A percentile compares a stretch with the other conserved stretches of the same genome.
Evolutionary conservation across 2,888 invertebrate genomes (phyloP).

Genomic region (Ischnus inquisitorius): DNA sequence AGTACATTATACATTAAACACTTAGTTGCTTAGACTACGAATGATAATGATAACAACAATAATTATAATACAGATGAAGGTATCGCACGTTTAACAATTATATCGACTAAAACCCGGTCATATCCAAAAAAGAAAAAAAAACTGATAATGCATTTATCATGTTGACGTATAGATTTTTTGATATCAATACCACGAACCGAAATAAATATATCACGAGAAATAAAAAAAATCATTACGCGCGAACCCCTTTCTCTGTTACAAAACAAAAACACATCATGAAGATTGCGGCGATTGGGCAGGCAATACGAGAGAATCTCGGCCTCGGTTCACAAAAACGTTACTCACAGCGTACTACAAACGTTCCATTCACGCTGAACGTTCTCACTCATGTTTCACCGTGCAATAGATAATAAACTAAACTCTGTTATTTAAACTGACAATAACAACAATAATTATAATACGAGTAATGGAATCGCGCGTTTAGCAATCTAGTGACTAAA

Average conservation of each 20-base stretch:
- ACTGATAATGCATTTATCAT: too few relatives aligned
- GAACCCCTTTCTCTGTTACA: background rate
- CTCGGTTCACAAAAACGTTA: too few relatives aligned
- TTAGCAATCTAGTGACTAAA: too few relatives aligned
- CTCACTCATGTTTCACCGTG: too few relatives aligned
- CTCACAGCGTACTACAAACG: too few relatives aligned
- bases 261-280: background rate
- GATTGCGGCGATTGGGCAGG: background rate
- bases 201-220: background rate
- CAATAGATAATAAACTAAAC: too few relatives aligned
- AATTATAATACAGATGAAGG: background rate
- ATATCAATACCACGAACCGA: background rate
- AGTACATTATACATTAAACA: background rate
- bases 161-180: background rate
- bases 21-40: background rate
- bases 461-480: too few relatives aligned
- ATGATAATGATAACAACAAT: slow-evolving; percentile 4
- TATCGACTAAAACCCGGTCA: background rate
- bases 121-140: background rate
- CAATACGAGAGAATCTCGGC: background rate
- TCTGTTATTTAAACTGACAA: too few relatives aligned
- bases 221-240: background rate
- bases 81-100: too few relatives aligned
- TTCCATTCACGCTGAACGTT: too few relatives aligned
- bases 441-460: too few relatives aligned